Conservation (phyloP, 2,797 vertebrate species). For the Molossus molossus region DNA sequence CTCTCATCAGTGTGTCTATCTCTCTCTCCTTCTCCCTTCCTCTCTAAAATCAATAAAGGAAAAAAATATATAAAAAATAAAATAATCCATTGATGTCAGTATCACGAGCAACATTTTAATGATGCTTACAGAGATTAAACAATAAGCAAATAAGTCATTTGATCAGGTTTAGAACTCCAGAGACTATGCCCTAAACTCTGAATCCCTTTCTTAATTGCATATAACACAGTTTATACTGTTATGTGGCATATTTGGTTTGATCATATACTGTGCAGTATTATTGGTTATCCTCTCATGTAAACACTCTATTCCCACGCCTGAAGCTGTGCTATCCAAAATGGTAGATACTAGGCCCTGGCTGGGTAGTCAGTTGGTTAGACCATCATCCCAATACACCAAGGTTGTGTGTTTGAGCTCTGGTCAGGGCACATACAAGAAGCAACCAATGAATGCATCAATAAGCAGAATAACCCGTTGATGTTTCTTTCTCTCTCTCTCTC, state of each 20-base stretch:
- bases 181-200: not conserved
- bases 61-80: not conserved
- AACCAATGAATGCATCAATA: not conserved
- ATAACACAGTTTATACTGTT: constrained; percentile 2
- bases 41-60: too few relatives aligned
- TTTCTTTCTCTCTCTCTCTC: not conserved
- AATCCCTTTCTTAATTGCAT: not conserved
- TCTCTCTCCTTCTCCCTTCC: too few relatives aligned
- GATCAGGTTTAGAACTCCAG: not conserved
- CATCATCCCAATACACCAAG: not conserved
- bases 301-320: not conserved
- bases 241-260: constrained; percentile 41
- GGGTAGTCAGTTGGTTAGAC: not conserved
- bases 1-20: too few relatives aligned
- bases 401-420: not conserved
- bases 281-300: not conserved
- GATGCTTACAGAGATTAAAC: not conserved
- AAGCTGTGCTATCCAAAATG: not conserved
- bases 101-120: constrained; percentile 11
- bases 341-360: not conserved
- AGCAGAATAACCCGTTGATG: not conserved
- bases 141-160: not conserved
- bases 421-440: not conserved
- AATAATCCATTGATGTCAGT: not conserved
- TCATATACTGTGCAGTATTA: not conserved